phyloP scores from a whole-genome alignment of 2,888 invertebrate species.

The Trichopria drosophilae region DNA sequence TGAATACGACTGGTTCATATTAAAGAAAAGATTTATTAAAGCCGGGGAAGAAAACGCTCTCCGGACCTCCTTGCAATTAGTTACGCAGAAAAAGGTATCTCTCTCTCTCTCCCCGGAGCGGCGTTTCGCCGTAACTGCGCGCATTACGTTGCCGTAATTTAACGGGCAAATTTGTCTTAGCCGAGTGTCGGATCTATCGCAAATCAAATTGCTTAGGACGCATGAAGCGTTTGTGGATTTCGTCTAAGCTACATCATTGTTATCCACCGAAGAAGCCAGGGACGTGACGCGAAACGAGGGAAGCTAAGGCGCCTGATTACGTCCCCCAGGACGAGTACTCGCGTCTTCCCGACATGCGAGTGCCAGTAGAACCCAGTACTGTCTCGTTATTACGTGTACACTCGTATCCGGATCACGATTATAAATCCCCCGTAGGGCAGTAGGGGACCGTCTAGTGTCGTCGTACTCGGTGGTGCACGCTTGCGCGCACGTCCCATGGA shows the following conservation, averaged over 20 bases:
- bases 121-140: too few relatives aligned
- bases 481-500: not conserved
- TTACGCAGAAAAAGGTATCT: too few relatives aligned
- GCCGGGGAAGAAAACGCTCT: too few relatives aligned
- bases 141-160: too few relatives aligned
- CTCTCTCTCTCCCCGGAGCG: too few relatives aligned
- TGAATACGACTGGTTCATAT: too few relatives aligned
- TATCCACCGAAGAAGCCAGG: conserved; percentile 2
- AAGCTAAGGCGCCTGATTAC: conserved; percentile 27
- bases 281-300: conserved; percentile 30
- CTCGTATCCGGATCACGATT: conserved; percentile 22
- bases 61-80: too few relatives aligned
- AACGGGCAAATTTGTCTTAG: too few relatives aligned
- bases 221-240: not conserved
- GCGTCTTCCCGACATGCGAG: not conserved
- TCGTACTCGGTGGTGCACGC: not conserved
- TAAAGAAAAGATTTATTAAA: too few relatives aligned
- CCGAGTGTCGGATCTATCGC: too few relatives aligned
- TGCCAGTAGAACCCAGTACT: conserved; percentile 12
- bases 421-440: not conserved
- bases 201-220: not conserved
- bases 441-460: not conserved
- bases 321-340: conserved; percentile 25
- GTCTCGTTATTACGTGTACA: conserved; percentile 20
- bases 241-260: not conserved